A percentile compares a stretch with the other conserved stretches of the same genome.
These are phyloP conservation scores for Vidua chalybeata DNA, from an alignment of 2,113 vertebrate genomes.

Conservation along the genomic window DNA sequence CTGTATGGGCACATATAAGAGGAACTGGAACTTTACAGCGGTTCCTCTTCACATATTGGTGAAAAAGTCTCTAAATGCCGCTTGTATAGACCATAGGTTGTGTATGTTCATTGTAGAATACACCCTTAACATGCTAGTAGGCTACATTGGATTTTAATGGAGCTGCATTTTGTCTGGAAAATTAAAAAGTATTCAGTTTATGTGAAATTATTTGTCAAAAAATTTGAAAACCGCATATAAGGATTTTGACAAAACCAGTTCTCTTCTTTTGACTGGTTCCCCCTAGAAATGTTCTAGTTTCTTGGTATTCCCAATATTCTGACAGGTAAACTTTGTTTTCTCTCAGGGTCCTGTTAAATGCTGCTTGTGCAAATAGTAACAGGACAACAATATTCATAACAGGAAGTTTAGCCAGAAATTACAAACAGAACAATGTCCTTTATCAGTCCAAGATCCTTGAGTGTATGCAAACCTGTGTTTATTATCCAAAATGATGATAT, in stretches of 20 bases:
- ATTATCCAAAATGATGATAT: not conserved
- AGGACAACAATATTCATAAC: not conserved
- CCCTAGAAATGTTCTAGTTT: not conserved
- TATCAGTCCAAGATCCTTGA: not conserved
- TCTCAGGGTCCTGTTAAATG: not conserved
- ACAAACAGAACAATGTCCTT: not conserved
- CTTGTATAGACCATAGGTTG: not conserved
- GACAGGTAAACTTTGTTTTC: not conserved
- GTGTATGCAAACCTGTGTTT: not conserved
- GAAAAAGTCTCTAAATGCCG: not conserved
- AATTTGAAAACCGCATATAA: not conserved
- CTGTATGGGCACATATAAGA: not conserved
- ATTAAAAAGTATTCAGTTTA: not conserved
- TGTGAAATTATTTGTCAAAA: not conserved
- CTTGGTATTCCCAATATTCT: not conserved
- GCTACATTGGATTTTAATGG: not conserved
- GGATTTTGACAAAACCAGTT: not conserved
- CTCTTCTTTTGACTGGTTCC: not conserved
- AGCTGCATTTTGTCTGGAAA: not conserved
- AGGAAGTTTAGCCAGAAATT: not conserved
- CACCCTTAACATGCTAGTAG: rapidly evolving
- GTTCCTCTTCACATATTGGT: not conserved
- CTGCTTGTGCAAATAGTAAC: not conserved
- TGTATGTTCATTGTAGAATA: not conserved
- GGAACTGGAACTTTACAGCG: not conserved